Conservation (phyloP, 2,888 invertebrate species). For the Ectemnius continuus region DNA sequence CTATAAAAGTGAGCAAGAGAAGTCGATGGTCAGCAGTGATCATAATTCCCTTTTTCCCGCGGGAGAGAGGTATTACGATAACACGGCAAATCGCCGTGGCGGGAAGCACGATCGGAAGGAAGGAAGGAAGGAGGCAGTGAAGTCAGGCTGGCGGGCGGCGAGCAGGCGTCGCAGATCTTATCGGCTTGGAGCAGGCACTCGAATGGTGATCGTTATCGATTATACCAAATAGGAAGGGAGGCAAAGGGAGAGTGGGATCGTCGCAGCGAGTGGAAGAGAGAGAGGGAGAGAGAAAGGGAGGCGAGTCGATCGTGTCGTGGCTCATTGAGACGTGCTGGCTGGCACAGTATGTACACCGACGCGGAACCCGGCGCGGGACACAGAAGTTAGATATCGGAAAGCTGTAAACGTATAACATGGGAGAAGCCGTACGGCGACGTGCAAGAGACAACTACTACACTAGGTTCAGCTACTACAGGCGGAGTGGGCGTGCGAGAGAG, state of each 20-base stretch:
- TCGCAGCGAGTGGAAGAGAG: slow-evolving; percentile 4
- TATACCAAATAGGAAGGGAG: slow-evolving; percentile 22
- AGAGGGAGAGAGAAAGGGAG: not conserved
- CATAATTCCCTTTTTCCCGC: slow-evolving; percentile 33
- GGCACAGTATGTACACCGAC: slow-evolving; percentile 14
- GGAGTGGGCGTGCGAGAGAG: not conserved
- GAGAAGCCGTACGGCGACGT: slow-evolving; percentile 50
- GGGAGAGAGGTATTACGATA: slow-evolving; percentile 26
- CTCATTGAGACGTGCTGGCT: slow-evolving; percentile 65
- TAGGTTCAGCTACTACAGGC: slow-evolving; percentile 15
- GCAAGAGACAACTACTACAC: slow-evolving; percentile 47
- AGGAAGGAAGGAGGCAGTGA: too few species aligned
- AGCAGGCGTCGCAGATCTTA: slow-evolving; percentile 39
- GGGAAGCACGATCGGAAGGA: slow-evolving; percentile 34
- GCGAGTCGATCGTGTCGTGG: slow-evolving; percentile 56
- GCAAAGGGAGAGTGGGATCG: not conserved
- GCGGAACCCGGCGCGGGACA: slow-evolving; percentile 27
- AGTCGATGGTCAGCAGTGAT: slow-evolving; percentile 22
- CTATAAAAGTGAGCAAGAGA: not conserved
- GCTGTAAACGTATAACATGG: slow-evolving; percentile 47
- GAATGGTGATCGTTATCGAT: slow-evolving; percentile 54
- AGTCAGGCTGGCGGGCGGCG: too few species aligned
- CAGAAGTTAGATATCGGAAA: slow-evolving; percentile 52
- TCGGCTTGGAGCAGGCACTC: slow-evolving; percentile 37
- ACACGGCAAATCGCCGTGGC: slow-evolving; percentile 30